phyloP scores from a whole-genome alignment of 2,113 vertebrate species.

The Gasterosteus nipponicus region DNA sequence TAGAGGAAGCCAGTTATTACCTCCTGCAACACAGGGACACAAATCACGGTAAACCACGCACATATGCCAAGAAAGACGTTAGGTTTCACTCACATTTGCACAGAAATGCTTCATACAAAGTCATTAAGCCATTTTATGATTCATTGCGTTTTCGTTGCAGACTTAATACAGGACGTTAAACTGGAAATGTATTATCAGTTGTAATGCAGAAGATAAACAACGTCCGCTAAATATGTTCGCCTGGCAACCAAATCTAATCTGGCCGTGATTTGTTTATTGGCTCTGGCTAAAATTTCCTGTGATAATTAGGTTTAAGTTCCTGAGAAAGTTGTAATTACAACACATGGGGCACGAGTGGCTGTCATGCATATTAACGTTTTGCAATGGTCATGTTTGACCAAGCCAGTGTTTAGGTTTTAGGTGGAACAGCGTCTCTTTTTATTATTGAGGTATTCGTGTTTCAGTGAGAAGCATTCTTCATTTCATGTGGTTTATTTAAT shows the following conservation, averaged over 20 bases:
- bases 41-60: not conserved
- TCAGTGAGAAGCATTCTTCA: constrained; percentile 4
- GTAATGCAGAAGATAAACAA: not conserved
- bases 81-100: not conserved
- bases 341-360: not conserved
- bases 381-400: not conserved
- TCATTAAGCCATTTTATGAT: not conserved
- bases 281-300: not conserved
- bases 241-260: constrained; percentile 21
- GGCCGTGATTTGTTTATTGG: constrained; percentile 13
- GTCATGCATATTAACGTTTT: not conserved
- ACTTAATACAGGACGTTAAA: not conserved
- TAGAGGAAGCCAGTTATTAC: constrained; percentile 94
- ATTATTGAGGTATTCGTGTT: not conserved
- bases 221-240: not conserved
- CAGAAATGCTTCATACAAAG: not conserved
- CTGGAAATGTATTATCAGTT: not conserved
- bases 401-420: not conserved
- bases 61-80: no score
- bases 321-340: not conserved
- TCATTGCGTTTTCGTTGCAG: not conserved
- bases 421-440: not conserved
- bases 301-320: not conserved
- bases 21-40: constrained; percentile 83
- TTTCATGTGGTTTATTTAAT: not conserved